These are phyloP conservation scores for Oophaga pumilio DNA, from an alignment of 2,113 vertebrate species.

Conservation along the genomic window DNA sequence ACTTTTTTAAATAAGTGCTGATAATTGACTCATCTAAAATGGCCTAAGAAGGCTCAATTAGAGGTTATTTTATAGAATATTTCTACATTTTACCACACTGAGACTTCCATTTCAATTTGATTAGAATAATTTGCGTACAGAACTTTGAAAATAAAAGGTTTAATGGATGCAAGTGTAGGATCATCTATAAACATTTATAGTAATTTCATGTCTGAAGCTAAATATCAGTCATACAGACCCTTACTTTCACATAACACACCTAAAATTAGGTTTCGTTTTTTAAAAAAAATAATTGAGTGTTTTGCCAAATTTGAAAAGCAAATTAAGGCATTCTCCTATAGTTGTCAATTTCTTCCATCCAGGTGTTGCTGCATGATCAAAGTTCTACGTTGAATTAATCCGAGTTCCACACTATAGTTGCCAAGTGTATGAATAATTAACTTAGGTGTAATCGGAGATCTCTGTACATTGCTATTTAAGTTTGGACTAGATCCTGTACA, in stretches of 20 bases:
- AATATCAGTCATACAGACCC: neutral
- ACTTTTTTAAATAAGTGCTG: no score
- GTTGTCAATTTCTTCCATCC: conserved; percentile 1
- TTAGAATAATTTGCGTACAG: no score
- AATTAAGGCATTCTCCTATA: conserved; percentile 15
- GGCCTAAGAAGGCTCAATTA: no score
- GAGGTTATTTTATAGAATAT: no score
- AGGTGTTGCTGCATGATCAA: conserved; percentile 33
- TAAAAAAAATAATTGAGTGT: neutral
- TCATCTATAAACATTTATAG: no score
- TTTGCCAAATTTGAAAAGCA: neutral
- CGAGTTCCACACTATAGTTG: conserved; percentile 6
- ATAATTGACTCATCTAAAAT: no score
- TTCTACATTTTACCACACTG: no score
- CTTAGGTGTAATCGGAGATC: neutral
- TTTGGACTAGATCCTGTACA: neutral
- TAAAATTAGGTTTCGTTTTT: neutral
- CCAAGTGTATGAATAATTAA: conserved; percentile 32
- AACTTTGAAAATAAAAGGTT: no score
- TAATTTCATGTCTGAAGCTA: neutral
- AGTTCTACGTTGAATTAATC: conserved; percentile 11
- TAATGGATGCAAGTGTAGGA: no score
- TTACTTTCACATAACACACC: neutral
- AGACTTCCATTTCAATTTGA: no score
- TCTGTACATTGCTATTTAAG: neutral